These are phyloP conservation scores for Gymnothorax reevesii DNA, from an alignment of 2,797 vertebrate genomes.

Conservation along the genomic window DNA sequence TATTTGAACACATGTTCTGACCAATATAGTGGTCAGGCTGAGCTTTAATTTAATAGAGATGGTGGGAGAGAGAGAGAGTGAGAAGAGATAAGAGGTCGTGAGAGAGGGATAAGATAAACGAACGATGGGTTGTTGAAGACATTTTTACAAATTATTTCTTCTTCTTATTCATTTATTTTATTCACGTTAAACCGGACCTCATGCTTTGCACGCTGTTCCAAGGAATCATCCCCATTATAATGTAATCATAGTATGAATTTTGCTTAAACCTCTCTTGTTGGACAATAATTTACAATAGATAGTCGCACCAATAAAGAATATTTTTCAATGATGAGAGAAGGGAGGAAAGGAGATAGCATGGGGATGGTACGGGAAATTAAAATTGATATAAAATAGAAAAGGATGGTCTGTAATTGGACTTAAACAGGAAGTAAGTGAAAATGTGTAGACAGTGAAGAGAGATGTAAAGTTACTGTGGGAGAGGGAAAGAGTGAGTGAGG, in stretches of 20 bases:
- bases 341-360: constrained; percentile 23
- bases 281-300: not conserved
- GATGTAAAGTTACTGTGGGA: not conserved
- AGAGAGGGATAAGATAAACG: not conserved
- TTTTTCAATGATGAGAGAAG: not conserved
- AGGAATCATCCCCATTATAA: not conserved
- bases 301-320: not conserved
- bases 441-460: not conserved
- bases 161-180: not conserved
- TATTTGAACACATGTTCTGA: not conserved
- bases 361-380: not conserved
- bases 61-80: not conserved
- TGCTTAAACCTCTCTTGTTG: not conserved
- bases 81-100: not conserved
- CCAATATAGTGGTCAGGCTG: not conserved
- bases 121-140: not conserved
- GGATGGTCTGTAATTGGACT: constrained; percentile 3
- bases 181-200: not conserved
- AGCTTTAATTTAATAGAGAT: not conserved
- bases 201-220: not conserved
- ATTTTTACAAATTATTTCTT: not conserved
- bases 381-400: not conserved
- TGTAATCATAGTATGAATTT: not conserved
- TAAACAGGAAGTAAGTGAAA: not conserved
- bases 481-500: not conserved